Base-by-base conservation (phyloP, 2,888 invertebrate genomes). In the Pachycephus smyrnensis region DNA sequence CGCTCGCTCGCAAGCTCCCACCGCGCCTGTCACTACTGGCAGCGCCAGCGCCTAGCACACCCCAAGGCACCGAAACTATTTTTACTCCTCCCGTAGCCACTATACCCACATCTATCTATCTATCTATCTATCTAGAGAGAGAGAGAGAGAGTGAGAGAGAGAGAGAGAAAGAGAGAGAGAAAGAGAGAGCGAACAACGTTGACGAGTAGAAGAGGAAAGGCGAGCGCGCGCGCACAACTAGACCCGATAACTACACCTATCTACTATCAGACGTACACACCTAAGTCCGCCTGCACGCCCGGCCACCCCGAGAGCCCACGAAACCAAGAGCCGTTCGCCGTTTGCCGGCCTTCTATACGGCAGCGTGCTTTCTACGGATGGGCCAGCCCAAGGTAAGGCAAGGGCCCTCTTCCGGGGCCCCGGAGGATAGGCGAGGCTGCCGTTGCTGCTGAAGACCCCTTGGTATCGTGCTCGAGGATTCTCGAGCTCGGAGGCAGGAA, bases 11-110 rank as follows among this genome's bases (percentile, higher is more conserved):
- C 83, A 82, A 81, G 81, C 83, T 83, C 80, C 81, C 82, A 80
- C 81, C 79, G 79, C 80, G 85, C 89, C 91, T 82, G 90, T 91
- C 76, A 91, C 90, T 85, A 90, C 91, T 74, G 89, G 90, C 80
- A 82, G 83, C 82, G 86, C 82, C 84, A 79, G 79, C 81, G 82
- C 81, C 81, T 79, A 76, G 79, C 77, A 79, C 79, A 76, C 80
- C 78, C 76, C 81, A 75, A 78, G 77, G 81, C 75, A 77, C 74
- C 73, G 81, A 78, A 80, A 82, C 83, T 83, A 83, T 83, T 83
- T 83, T 83, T 83, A 83, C 82, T 83, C 79, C 75, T 80, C 79
- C 78, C 80, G 79, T 79, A 79, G 76, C 80, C 78, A 79, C 73
- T 71, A 35, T 69, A 32, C 3, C 32, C 33, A 32, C 23, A 33